Conservation (phyloP, 2,888 invertebrate genomes). For the Axea sp. region DNA sequence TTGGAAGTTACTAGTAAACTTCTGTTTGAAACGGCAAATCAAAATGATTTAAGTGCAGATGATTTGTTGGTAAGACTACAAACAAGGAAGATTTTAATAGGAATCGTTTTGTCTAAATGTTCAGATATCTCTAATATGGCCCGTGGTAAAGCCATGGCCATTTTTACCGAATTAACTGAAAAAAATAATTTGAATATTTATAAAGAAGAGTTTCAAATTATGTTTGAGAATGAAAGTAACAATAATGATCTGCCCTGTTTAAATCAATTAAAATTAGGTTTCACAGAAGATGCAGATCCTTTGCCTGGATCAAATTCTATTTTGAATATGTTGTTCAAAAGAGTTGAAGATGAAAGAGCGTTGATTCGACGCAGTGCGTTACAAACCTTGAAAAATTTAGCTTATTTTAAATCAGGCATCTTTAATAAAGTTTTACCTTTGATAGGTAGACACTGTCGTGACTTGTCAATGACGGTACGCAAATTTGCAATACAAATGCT, state of each 20-base stretch:
- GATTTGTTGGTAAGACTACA: conserved; percentile 33
- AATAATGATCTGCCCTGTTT: conserved; percentile 66
- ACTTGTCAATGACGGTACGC: conserved; percentile 80
- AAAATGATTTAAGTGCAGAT: conserved; percentile 19
- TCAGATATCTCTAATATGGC: conserved; percentile 81
- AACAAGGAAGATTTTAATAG: conserved; percentile 76
- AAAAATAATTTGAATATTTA: conserved; percentile 55
- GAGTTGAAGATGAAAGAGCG: conserved; percentile 81
- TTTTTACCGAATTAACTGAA: conserved; percentile 81
- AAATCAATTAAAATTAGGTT: conserved; percentile 64
- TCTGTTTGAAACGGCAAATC: conserved; percentile 68
- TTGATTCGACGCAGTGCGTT: conserved; percentile 79
- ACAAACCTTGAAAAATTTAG: conserved; percentile 70
- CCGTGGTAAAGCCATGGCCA: conserved; percentile 83
- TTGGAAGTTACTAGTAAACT: conserved; percentile 80
- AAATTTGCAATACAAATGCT: conserved; percentile 80
- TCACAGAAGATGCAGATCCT: conserved; percentile 65
- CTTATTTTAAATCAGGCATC: conserved; percentile 63
- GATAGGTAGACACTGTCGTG: conserved; percentile 77
- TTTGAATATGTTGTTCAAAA: conserved; percentile 77
- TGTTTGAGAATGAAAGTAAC: conserved; percentile 62
- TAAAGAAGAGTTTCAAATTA: conserved; percentile 47
- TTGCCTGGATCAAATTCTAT: conserved; percentile 74
- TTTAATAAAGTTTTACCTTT: conserved; percentile 62
- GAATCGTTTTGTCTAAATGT: conserved; percentile 81